phyloP scores from a whole-genome alignment of 2,888 invertebrate genomes.

The Cryptus armator region DNA sequence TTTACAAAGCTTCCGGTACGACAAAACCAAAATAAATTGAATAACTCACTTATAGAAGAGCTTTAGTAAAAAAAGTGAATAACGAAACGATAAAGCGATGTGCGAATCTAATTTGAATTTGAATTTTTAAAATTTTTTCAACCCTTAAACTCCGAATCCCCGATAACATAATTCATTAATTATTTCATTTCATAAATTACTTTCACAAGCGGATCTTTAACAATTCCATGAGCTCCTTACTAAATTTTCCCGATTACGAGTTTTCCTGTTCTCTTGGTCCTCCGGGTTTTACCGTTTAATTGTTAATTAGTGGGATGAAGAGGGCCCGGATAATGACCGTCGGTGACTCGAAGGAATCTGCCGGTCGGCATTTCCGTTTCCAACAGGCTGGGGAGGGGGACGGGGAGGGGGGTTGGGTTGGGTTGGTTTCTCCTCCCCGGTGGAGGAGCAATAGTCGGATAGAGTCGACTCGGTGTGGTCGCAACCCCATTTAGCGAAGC shows the following conservation, averaged over 20 bases:
- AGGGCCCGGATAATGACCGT: constrained; percentile 63
- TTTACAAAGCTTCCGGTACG: no score
- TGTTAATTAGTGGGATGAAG: constrained; percentile 74
- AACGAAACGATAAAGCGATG: no score
- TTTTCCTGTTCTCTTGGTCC: constrained; percentile 32
- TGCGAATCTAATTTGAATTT: no score
- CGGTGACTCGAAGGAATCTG: constrained; percentile 71
- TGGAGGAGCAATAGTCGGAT: constrained; percentile 1
- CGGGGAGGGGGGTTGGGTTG: not conserved
- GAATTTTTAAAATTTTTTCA: no score
- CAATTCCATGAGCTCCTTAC: constrained; percentile 25
- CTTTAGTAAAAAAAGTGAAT: no score
- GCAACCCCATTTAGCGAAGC: constrained; percentile 61
- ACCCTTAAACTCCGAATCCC: no score
- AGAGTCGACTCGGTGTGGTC: constrained; percentile 31
- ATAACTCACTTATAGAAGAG: no score
- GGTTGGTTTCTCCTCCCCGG: not conserved
- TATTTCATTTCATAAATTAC: not conserved
- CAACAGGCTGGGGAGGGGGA: constrained; percentile 19
- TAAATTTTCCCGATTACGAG: constrained; percentile 63
- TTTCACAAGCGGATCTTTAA: constrained; percentile 43
- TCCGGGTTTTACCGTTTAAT: constrained; percentile 64
- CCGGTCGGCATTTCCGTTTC: constrained; percentile 60
- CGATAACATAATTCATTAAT: not conserved
- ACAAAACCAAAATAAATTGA: no score